Evolutionary conservation across 2,888 invertebrate species (phyloP).

Genomic region (Erebia epiphron): DNA sequence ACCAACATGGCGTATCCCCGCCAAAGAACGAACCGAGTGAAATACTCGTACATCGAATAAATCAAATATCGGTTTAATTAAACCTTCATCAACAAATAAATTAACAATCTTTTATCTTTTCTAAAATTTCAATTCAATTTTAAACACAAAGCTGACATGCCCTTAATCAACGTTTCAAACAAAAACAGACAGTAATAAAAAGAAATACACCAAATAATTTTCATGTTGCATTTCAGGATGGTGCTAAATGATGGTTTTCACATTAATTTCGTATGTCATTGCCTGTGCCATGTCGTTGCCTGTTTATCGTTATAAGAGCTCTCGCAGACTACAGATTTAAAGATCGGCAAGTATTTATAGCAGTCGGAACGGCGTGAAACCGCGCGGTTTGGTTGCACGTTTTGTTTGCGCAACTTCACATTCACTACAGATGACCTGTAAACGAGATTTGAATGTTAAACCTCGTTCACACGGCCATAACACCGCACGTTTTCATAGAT

Average conservation of each 20-base stretch:
- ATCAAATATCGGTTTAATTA: no score
- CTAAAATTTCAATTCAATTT: no score
- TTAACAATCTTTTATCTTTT: no score
- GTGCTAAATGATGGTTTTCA: background rate
- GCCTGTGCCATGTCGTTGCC: background rate
- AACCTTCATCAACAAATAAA: no score
- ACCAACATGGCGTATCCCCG: no score
- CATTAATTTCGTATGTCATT: slow-evolving; percentile 1
- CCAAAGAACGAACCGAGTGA: no score
- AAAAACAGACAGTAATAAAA: background rate
- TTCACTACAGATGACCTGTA: no score
- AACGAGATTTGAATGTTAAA: no score
- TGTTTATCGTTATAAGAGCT: background rate
- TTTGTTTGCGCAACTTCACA: background rate
- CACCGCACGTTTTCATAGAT: no score
- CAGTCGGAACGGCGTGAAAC: background rate
- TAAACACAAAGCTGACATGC: no score
- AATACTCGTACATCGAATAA: no score
- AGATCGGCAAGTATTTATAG: background rate
- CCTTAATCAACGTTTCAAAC: background rate
- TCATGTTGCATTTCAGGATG: background rate
- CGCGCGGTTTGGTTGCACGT: background rate
- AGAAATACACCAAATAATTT: background rate
- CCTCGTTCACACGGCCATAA: no score
- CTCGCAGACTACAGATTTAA: slow-evolving; percentile 2